Evolutionary conservation across 2,888 invertebrate genomes (phyloP).

Genomic region (Arrhopalites spinosus): DNA sequence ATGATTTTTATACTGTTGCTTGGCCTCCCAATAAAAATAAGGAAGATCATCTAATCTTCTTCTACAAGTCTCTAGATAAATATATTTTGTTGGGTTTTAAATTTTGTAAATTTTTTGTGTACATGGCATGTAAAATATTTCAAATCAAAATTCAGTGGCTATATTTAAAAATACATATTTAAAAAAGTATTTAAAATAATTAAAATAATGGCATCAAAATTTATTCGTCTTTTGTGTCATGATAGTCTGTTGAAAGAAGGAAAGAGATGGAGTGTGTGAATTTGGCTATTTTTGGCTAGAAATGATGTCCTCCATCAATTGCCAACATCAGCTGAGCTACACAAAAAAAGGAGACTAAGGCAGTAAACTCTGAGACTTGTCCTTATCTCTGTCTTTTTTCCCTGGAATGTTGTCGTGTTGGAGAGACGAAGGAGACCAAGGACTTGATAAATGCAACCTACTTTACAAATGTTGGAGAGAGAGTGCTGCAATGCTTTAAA

Average conservation of each 20-base stretch:
- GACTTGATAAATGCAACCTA: conserved; percentile 20
- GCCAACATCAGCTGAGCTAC: no score
- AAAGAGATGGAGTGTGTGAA: background rate
- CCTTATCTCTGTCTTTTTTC: background rate
- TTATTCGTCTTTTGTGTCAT: background rate
- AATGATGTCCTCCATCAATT: background rate
- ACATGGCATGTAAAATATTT: no score
- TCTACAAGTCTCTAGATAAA: no score
- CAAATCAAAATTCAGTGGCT: no score
- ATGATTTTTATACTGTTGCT: background rate
- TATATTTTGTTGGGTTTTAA: no score
- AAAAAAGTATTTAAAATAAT: no score
- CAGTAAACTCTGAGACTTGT: background rate
- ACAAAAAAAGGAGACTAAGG: background rate
- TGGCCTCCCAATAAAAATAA: no score
- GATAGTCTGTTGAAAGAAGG: no score
- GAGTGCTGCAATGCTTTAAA: conserved; percentile 25
- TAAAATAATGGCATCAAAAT: no score
- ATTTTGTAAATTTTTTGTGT: no score
- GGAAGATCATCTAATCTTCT: no score
- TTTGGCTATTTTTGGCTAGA: background rate
- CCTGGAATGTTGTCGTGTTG: background rate
- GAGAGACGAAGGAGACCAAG: background rate
- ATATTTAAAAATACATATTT: no score
- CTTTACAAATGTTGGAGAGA: conserved; percentile 8